Evolutionary conservation across 2,888 invertebrate species (phyloP).

Genomic region (Platycheirus albimanus): DNA sequence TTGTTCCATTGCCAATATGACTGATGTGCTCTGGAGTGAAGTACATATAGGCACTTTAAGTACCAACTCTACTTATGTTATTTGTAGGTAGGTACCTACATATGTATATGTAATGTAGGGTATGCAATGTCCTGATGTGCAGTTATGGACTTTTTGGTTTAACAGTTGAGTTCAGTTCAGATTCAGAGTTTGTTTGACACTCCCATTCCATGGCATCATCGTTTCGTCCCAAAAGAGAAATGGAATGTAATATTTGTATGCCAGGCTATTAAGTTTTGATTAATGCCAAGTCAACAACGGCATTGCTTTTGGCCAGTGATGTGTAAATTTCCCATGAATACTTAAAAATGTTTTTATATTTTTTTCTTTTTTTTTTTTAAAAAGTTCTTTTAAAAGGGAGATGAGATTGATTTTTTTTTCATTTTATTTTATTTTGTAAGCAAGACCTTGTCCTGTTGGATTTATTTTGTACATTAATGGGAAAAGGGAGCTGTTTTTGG

Average conservation of each 20-base stretch:
- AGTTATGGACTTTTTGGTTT: background rate
- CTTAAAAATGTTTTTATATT: background rate
- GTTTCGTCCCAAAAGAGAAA: background rate
- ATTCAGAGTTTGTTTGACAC: constrained; percentile 11
- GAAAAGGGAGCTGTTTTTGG: no score
- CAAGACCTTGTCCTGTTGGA: no score
- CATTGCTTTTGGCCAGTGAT: constrained; percentile 31
- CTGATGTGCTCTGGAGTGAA: constrained; percentile 10
- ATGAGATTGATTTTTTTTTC: no score
- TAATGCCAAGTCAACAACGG: constrained; percentile 41
- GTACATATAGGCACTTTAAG: constrained; percentile 27
- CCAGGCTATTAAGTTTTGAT: constrained; percentile 44
- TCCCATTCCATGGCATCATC: background rate
- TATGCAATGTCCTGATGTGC: no score
- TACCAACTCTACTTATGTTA: background rate
- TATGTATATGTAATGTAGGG: no score
- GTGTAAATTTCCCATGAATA: constrained; percentile 27
- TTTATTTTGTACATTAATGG: no score
- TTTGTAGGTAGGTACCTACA: no score
- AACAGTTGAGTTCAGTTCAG: background rate
- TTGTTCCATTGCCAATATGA: constrained; percentile 40
- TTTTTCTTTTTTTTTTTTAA: background rate
- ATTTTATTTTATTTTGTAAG: no score
- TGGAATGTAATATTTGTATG: background rate
- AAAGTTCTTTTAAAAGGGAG: no score